A percentile compares a stretch with the other conserved stretches of the same genome.
These are phyloP conservation scores for Paramormyrops kingsleyae DNA, from an alignment of 2,113 vertebrate species.

Conservation along the genomic window DNA sequence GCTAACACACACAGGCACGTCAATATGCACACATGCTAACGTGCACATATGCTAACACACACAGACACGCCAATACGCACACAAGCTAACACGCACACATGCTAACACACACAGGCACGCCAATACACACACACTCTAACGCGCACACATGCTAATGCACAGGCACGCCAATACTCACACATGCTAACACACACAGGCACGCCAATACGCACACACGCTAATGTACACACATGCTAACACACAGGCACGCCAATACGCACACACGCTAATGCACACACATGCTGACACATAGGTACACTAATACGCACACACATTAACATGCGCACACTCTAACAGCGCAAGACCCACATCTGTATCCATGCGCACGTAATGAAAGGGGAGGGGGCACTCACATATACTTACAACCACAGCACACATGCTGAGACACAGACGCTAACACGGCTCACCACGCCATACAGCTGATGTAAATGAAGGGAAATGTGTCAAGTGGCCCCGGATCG, in stretches of 20 bases:
- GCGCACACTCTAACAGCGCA: neutral
- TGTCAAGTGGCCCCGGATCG: slow-evolving; percentile 86
- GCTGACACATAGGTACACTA: neutral
- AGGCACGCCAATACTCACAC: neutral
- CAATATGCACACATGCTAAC: neutral
- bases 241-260: neutral
- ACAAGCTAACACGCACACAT: neutral
- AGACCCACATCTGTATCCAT: slow-evolving; percentile 6
- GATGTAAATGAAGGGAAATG: slow-evolving; percentile 97
- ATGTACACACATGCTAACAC: neutral
- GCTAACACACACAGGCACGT: neutral
- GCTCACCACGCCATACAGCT: slow-evolving; percentile 76
- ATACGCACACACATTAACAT: neutral
- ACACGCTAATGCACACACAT: neutral
- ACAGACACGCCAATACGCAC: neutral
- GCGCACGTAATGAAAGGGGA: neutral
- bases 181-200: too few species aligned
- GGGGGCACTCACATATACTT: neutral
- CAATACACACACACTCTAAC: too few species aligned
- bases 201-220: neutral
- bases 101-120: neutral
- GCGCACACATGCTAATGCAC: too few species aligned
- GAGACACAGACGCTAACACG: neutral
- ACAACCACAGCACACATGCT: neutral
- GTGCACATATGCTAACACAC: neutral